Conservation (phyloP, 2,113 vertebrate genomes). For the Oxyruncus cristatus region DNA sequence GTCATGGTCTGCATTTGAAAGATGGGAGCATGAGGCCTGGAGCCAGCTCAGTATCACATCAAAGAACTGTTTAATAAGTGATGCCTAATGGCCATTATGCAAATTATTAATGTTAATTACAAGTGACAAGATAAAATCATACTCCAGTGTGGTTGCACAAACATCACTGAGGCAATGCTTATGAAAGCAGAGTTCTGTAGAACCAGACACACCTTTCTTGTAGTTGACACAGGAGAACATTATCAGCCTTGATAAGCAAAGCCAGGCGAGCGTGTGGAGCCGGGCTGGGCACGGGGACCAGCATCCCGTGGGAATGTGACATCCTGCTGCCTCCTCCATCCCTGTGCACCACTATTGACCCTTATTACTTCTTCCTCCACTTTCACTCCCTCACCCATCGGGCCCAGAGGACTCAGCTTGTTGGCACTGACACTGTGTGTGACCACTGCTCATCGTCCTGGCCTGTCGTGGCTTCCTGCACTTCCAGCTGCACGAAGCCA, state of each 20-base stretch:
- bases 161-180: constrained; percentile 52
- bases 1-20: constrained; percentile 21
- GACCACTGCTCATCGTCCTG: not conserved
- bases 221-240: constrained; percentile 35
- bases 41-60: constrained; percentile 49
- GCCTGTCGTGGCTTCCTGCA: not conserved
- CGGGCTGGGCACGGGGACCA: not conserved
- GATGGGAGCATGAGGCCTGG: constrained; percentile 27
- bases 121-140: constrained; percentile 67
- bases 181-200: constrained; percentile 19
- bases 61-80: constrained; percentile 49
- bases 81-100: constrained; percentile 49
- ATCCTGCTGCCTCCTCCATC: not conserved
- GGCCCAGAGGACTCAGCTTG: not conserved
- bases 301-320: not conserved
- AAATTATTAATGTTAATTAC: constrained; percentile 52
- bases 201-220: constrained; percentile 36
- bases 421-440: fast-evolving
- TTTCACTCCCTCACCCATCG: not conserved
- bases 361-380: not conserved
- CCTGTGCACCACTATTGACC: fast-evolving
- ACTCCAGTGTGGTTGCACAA: constrained; percentile 31
- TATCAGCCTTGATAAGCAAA: constrained; percentile 19
- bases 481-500: fast-evolving
- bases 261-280: not conserved